Conservation (phyloP, 2,113 vertebrate species). For the Larimichthys crocea region DNA sequence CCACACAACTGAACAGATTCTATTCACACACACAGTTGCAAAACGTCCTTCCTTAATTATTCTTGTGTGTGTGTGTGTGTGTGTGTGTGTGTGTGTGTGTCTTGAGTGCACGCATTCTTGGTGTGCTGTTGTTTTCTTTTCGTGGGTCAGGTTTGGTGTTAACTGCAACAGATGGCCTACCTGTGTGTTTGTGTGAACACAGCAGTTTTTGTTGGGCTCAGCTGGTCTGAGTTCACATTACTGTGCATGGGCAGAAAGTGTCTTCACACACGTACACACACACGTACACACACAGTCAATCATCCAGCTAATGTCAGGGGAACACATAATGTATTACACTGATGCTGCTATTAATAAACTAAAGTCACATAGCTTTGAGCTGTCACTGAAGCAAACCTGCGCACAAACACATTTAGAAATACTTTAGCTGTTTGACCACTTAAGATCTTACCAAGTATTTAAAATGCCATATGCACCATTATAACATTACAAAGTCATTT, state of each 20-base stretch:
- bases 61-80: not conserved
- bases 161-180: constrained; percentile 37
- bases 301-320: constrained; percentile 31
- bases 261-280: constrained; percentile 1
- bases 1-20: too few relatives aligned
- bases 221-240: constrained; percentile 31
- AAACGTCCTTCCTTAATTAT: constrained; percentile 4
- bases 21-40: constrained; percentile 12
- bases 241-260: constrained; percentile 42
- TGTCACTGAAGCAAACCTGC: constrained; percentile 37
- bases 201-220: constrained; percentile 41
- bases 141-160: constrained; percentile 20
- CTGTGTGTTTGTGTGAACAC: constrained; percentile 34
- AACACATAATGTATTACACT: constrained; percentile 23
- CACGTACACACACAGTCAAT: not conserved
- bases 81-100: not conserved
- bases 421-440: not conserved
- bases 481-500: not conserved
- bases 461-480: not conserved
- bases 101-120: not conserved
- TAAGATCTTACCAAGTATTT: not conserved
- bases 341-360: constrained; percentile 53
- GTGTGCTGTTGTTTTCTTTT: not conserved
- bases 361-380: constrained; percentile 3
- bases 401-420: constrained; percentile 4